Conservation (phyloP, 37 sponge, comb jelly and placozoan genomes). For the Lycopodina hypogea region DNA sequence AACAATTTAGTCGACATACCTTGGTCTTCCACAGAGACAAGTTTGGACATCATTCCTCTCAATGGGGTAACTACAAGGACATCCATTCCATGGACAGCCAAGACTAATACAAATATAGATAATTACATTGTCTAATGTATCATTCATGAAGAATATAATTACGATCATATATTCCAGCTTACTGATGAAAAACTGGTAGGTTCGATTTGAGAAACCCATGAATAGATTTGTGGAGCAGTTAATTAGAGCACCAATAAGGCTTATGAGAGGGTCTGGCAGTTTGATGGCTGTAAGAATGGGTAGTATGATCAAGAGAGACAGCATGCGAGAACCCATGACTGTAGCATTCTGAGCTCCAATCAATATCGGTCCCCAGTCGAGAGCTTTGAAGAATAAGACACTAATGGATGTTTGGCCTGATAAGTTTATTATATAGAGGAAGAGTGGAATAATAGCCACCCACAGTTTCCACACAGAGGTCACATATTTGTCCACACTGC, state of each 20-base stretch:
- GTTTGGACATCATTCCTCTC: constrained; percentile 31
- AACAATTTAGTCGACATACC: too few species aligned
- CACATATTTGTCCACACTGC: not conserved
- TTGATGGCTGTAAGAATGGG: constrained; percentile 42
- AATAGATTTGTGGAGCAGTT: constrained; percentile 13
- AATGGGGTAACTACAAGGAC: constrained; percentile 28
- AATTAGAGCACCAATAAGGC: constrained; percentile 25
- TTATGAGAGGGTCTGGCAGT: constrained; percentile 49
- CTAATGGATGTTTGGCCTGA: constrained; percentile 13
- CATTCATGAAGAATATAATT: too few species aligned
- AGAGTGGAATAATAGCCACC: constrained; percentile 1
- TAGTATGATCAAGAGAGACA: constrained; percentile 25
- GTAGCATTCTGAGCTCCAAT: constrained; percentile 26
- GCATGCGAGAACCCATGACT: not conserved
- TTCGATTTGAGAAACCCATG: not conserved
- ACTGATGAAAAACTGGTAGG: constrained; percentile 59
- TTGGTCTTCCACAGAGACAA: too few species aligned
- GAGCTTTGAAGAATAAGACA: constrained; percentile 26
- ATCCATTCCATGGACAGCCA: constrained; percentile 1
- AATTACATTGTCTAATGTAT: too few species aligned
- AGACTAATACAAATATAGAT: constrained; percentile 24
- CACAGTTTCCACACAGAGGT: constrained; percentile 44
- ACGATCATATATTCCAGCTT: too few species aligned
- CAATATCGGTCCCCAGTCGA: constrained; percentile 31
- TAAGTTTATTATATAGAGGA: constrained; percentile 4